Conservation (phyloP, 2,888 invertebrate genomes). For the Serripes groenlandicus region DNA sequence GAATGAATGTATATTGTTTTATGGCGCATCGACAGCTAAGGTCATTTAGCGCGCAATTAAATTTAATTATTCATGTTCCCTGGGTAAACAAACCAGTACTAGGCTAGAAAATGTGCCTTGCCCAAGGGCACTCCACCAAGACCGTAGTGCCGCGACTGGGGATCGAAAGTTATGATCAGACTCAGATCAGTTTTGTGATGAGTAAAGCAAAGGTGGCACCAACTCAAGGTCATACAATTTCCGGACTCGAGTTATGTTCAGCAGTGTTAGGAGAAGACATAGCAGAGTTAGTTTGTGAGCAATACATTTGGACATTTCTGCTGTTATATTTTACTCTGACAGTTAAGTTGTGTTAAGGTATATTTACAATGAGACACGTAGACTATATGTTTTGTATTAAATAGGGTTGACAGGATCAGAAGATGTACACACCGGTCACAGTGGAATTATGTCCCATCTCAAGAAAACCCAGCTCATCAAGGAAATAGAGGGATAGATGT, state of each 20-base stretch:
- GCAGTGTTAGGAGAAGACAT: constrained; percentile 65
- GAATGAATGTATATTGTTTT: no score
- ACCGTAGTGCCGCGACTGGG: no score
- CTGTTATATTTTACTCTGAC: constrained; percentile 27
- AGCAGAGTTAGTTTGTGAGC: constrained; percentile 26
- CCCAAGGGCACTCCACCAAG: no score
- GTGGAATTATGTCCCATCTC: constrained; percentile 60
- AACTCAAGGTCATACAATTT: constrained; percentile 59
- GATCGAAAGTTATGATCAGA: no score
- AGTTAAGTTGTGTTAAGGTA: constrained; percentile 66
- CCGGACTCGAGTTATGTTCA: constrained; percentile 68
- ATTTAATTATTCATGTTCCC: no score
- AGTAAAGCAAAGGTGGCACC: constrained; percentile 71
- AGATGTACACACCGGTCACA: constrained; percentile 45
- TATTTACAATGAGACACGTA: constrained; percentile 51
- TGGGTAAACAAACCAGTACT: no score
- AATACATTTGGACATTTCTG: background rate
- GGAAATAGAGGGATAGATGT: constrained; percentile 42
- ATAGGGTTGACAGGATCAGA: constrained; percentile 17
- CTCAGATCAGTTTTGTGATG: constrained; percentile 61
- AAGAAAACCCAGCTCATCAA: constrained; percentile 57
- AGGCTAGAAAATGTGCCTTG: no score
- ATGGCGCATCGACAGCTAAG: no score
- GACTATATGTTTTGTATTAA: constrained; percentile 62
- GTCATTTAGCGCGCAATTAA: no score